A percentile compares a stretch with the other conserved stretches of the same genome.
Evolutionary conservation across 2,888 invertebrate species (phyloP).

Genomic region (Dryobota labecula): DNA sequence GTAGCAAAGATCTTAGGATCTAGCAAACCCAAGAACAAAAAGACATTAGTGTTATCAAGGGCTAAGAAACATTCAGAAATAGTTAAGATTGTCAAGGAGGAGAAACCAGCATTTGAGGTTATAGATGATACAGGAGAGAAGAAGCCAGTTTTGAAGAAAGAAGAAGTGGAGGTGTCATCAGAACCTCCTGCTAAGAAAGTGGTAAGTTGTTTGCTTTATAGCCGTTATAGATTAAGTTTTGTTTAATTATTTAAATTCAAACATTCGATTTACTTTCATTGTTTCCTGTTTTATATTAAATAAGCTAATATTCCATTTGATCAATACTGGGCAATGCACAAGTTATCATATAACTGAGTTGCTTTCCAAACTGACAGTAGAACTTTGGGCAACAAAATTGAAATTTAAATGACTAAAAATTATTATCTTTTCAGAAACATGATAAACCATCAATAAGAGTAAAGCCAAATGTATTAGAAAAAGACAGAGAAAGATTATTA

Average conservation of each 20-base stretch:
- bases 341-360: background rate
- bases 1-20: slow-evolving; percentile 94
- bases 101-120: slow-evolving; percentile 92
- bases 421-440: slow-evolving; percentile 88
- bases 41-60: slow-evolving; percentile 94
- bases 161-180: slow-evolving; percentile 63
- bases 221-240: background rate
- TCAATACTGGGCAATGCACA: background rate
- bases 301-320: background rate
- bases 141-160: slow-evolving; percentile 80
- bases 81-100: slow-evolving; percentile 83
- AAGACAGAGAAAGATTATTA: slow-evolving; percentile 94
- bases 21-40: slow-evolving; percentile 94
- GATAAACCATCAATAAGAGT: slow-evolving; percentile 92
- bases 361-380: background rate
- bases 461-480: slow-evolving; percentile 94
- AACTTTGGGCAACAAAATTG: background rate
- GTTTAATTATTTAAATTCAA: background rate
- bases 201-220: slow-evolving; percentile 67
- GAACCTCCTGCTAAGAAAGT: slow-evolving; percentile 83
- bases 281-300: too few relatives aligned
- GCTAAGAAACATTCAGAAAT: slow-evolving; percentile 93
- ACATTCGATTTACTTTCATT: background rate
- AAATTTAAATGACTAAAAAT: background rate
- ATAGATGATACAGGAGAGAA: slow-evolving; percentile 90